phyloP scores from a whole-genome alignment of 1,140 invertebrate genomes.

The Dryas iulia region DNA sequence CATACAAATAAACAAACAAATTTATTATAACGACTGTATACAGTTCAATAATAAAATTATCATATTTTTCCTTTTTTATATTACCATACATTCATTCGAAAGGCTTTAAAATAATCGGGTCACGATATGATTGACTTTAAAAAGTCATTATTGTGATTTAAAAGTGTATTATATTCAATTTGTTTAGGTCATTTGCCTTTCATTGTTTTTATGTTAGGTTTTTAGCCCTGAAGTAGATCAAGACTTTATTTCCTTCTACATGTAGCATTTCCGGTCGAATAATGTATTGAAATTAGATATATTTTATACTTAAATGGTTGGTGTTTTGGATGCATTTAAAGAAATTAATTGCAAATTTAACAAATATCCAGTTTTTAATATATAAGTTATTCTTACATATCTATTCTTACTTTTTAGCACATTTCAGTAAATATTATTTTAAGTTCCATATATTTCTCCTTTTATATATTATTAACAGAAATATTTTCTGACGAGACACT shows the following conservation, averaged over 20 bases:
- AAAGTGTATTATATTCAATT: constrained; percentile 32
- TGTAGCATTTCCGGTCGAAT: neutral
- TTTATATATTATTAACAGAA: too few species aligned
- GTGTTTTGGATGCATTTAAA: too few species aligned
- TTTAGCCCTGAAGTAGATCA: constrained; percentile 24
- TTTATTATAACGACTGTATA: neutral
- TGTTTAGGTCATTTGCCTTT: constrained; percentile 18
- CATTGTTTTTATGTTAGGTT: constrained; percentile 24
- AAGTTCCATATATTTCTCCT: too few species aligned
- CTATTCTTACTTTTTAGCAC: too few species aligned
- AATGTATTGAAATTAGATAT: constrained; percentile 7
- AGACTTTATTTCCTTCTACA: neutral
- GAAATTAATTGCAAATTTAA: too few species aligned
- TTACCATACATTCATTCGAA: neutral
- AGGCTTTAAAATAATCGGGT: constrained; percentile 5
- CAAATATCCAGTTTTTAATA: too few species aligned
- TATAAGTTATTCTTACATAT: too few species aligned
- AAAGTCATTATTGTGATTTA: constrained; percentile 26
- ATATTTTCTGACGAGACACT: too few species aligned
- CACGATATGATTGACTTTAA: constrained; percentile 30
- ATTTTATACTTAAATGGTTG: too few species aligned
- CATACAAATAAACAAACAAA: neutral
- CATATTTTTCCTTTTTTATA: neutral
- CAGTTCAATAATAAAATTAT: neutral
- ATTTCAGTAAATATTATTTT: too few species aligned